These are phyloP conservation scores for Drosophila pruinosa DNA, from an alignment of 1,140 invertebrate genomes.

Conservation along the genomic window DNA sequence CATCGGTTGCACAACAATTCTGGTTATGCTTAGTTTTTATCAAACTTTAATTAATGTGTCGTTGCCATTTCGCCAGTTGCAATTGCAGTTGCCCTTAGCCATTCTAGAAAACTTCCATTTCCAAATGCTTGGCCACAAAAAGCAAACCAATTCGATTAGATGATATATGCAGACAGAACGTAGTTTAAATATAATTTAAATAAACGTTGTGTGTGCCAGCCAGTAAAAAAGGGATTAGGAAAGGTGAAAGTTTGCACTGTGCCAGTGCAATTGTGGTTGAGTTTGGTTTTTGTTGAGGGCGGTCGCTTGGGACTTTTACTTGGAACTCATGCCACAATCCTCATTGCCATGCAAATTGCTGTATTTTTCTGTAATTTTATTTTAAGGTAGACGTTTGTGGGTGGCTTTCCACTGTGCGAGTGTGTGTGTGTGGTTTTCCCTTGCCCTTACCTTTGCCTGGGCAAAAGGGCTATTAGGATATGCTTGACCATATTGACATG, in stretches of 20 bases:
- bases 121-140: constrained; percentile 43
- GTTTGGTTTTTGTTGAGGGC: constrained; percentile 28
- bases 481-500: constrained; percentile 43
- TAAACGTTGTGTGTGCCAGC: background rate
- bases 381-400: constrained; percentile 39
- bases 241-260: constrained; percentile 46
- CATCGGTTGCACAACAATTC: background rate
- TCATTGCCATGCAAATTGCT: constrained; percentile 76
- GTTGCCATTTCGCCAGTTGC: no score
- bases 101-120: constrained; percentile 44
- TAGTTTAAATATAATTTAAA: constrained; percentile 1
- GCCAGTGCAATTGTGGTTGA: constrained; percentile 24
- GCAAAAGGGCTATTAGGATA: constrained; percentile 45
- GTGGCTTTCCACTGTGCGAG: background rate
- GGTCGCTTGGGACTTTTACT: constrained; percentile 23
- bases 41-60: constrained; percentile 3
- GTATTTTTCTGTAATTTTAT: constrained; percentile 76
- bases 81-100: background rate
- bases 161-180: constrained; percentile 8
- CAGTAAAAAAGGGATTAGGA: background rate
- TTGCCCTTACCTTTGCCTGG: constrained; percentile 31
- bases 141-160: constrained; percentile 38
- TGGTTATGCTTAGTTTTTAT: background rate
- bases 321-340: constrained; percentile 11
- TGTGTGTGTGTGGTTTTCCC: background rate